Conservation (phyloP, 1,140 invertebrate genomes). For the Formica exsecta region DNA sequence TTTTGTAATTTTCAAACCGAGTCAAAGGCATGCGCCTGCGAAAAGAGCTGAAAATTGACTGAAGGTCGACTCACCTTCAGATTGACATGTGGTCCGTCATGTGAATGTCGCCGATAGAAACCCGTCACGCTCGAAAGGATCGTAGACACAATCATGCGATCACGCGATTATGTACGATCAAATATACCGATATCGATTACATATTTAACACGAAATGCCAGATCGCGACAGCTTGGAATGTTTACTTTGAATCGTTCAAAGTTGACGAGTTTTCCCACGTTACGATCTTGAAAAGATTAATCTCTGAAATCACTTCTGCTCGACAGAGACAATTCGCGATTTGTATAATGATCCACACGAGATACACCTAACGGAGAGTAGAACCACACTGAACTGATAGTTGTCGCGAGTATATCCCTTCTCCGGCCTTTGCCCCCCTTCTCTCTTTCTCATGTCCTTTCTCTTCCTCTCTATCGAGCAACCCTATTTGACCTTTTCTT, state of each 20-base stretch:
- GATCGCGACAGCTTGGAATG: not conserved
- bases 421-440: not conserved
- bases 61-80: slow-evolving; percentile 65
- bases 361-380: slow-evolving; percentile 68
- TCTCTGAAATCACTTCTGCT: not conserved
- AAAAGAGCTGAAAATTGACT: slow-evolving; percentile 22
- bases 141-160: slow-evolving; percentile 74
- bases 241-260: not conserved
- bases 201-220: slow-evolving; percentile 14
- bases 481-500: slow-evolving; percentile 47
- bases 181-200: slow-evolving; percentile 38
- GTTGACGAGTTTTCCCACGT: not conserved
- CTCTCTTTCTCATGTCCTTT: slow-evolving; percentile 36
- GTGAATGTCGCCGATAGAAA: slow-evolving; percentile 75
- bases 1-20: not conserved
- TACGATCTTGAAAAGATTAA: not conserved
- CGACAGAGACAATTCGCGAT: not conserved
- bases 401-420: slow-evolving; percentile 62
- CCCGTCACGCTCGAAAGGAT: slow-evolving; percentile 75
- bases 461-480: slow-evolving; percentile 52
- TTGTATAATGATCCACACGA: slow-evolving; percentile 28
- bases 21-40: not conserved
- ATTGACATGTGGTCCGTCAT: slow-evolving; percentile 72
- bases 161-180: slow-evolving; percentile 32
- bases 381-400: slow-evolving; percentile 64